Conservation (phyloP, 2,797 vertebrate genomes). For the Garrulus glandarius region DNA sequence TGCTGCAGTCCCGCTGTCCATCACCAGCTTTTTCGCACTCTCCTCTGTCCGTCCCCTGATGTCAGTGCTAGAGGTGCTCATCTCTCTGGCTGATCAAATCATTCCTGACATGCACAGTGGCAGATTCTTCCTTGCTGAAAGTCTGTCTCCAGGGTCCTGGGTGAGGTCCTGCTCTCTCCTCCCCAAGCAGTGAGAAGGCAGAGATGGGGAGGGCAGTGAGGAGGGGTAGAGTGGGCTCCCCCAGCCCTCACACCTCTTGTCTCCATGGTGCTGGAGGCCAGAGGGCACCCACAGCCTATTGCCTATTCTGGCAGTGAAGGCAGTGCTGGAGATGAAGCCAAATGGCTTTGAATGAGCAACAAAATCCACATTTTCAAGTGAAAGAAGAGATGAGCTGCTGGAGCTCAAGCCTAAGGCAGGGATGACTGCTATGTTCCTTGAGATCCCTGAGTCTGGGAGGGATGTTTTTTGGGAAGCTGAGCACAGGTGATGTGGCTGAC, state of each 20-base stretch:
- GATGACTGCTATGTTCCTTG: background rate
- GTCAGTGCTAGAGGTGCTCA: constrained; percentile 51
- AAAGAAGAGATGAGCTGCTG: background rate
- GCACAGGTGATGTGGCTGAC: background rate
- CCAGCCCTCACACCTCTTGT: background rate
- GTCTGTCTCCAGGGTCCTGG: background rate
- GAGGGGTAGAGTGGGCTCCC: background rate
- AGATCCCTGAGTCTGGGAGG: background rate
- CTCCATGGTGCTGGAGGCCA: background rate
- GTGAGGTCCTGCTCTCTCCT: background rate
- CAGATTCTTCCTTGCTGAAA: background rate
- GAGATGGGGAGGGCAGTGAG: background rate
- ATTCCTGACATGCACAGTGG: constrained; percentile 41
- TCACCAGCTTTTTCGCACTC: constrained; percentile 41
- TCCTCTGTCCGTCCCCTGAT: constrained; percentile 72
- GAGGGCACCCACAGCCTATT: background rate
- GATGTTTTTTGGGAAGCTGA: background rate
- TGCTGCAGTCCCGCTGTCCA: background rate
- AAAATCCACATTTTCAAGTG: background rate
- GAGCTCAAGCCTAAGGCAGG: background rate
- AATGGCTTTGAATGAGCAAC: background rate
- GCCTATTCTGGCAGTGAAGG: background rate
- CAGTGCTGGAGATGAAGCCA: background rate
- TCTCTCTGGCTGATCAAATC: constrained; percentile 63
- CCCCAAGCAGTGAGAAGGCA: background rate